These are phyloP conservation scores for Sericinus montela DNA, from an alignment of 2,888 invertebrate genomes.

Conservation along the genomic window DNA sequence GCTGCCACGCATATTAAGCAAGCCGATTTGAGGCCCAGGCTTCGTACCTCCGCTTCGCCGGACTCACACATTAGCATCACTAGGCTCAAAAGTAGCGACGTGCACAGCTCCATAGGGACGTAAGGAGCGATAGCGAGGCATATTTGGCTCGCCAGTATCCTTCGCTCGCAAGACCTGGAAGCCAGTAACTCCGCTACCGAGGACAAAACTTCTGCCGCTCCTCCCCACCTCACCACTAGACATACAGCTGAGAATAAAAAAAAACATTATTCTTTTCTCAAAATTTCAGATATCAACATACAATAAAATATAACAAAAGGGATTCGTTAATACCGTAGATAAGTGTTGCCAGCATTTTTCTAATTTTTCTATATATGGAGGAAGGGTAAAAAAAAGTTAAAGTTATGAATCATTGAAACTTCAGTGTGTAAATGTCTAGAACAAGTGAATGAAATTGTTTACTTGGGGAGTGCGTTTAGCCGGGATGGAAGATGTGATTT, in stretches of 20 bases:
- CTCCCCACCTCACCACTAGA: slow-evolving; percentile 70
- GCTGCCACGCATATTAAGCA: slow-evolving; percentile 65
- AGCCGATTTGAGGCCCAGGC: slow-evolving; percentile 59
- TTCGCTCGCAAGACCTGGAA: slow-evolving; percentile 55
- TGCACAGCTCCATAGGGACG: slow-evolving; percentile 67
- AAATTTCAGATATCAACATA: background rate
- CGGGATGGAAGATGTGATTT: no score
- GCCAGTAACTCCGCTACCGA: slow-evolving; percentile 63
- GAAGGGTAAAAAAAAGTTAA: no score
- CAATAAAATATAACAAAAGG: background rate
- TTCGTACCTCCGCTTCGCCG: slow-evolving; percentile 58
- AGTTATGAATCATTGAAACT: no score
- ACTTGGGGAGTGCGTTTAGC: no score
- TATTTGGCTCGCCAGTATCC: slow-evolving; percentile 62
- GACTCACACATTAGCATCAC: slow-evolving; percentile 72
- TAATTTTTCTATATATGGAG: no score
- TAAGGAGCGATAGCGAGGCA: slow-evolving; percentile 68
- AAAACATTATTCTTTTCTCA: background rate
- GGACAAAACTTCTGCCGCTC: slow-evolving; percentile 65
- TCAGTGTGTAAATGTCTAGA: no score
- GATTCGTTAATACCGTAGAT: no score
- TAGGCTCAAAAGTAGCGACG: slow-evolving; percentile 65
- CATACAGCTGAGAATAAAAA: slow-evolving; percentile 72
- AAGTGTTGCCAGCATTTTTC: no score
- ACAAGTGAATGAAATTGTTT: no score